A percentile compares a stretch with the other conserved stretches of the same genome.
Evolutionary conservation across 2,888 invertebrate species (phyloP).

Genomic region (Polymixis lichenea): DNA sequence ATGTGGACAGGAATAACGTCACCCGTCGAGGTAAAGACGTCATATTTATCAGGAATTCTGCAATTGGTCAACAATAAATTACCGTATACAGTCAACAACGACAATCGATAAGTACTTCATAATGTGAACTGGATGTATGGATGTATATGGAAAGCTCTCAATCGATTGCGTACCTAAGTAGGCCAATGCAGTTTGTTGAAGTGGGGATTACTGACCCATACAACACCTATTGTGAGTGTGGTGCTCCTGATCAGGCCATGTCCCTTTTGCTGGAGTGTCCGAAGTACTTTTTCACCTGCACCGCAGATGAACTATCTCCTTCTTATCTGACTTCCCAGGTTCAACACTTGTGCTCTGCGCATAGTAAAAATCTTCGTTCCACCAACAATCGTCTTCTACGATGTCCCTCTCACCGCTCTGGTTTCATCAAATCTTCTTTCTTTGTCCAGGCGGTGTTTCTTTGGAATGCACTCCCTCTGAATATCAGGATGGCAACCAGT

Average conservation of each 20-base stretch:
- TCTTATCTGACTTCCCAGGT: no score
- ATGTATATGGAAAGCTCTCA: no score
- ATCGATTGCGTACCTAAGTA: no score
- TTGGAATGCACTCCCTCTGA: no score
- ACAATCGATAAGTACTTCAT: background rate
- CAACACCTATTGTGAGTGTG: background rate
- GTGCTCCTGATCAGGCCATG: background rate
- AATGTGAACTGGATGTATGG: background rate
- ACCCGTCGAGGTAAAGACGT: slow-evolving; percentile 1
- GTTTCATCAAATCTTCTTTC: no score
- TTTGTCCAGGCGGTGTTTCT: no score
- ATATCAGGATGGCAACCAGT: no score
- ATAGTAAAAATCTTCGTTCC: no score
- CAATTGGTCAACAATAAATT: background rate
- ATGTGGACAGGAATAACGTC: background rate
- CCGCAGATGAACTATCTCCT: no score
- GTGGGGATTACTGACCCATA: background rate
- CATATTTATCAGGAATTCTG: slow-evolving; percentile 15
- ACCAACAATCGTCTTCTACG: no score
- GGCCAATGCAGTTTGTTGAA: background rate
- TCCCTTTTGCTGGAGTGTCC: background rate
- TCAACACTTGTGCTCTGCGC: no score
- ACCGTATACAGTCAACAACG: background rate
- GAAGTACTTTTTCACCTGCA: background rate
- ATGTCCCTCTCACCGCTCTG: no score